A percentile compares a stretch with the other conserved stretches of the same genome.
These are phyloP conservation scores for Gymnogyps californianus DNA, from an alignment of 2,113 vertebrate genomes.

Conservation along the genomic window DNA sequence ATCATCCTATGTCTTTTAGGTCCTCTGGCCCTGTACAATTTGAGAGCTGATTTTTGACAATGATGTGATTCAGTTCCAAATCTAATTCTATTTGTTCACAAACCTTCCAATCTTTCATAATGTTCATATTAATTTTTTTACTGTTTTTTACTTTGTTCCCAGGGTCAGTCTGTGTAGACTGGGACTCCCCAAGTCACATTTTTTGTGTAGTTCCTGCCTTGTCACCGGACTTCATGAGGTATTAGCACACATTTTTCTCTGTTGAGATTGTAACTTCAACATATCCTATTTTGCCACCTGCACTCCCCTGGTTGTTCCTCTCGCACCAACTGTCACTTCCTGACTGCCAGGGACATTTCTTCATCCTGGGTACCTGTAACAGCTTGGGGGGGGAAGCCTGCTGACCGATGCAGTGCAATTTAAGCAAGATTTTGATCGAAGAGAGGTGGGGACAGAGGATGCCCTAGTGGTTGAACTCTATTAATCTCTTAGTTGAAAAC, in stretches of 20 bases:
- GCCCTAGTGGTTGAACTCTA: background rate
- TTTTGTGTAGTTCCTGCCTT: background rate
- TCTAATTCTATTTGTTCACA: background rate
- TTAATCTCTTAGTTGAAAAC: background rate
- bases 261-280: background rate
- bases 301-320: background rate
- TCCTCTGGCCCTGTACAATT: background rate
- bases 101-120: background rate
- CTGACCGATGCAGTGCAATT: background rate
- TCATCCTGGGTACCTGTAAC: background rate
- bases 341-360: background rate
- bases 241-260: background rate
- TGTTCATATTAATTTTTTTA: background rate
- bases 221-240: background rate
- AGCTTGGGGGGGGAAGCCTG: background rate
- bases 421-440: background rate
- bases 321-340: background rate
- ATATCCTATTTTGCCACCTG: background rate
- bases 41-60: background rate
- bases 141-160: background rate
- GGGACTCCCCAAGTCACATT: background rate
- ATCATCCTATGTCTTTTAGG: background rate
- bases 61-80: background rate
- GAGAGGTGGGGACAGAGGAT: background rate
- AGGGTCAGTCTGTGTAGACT: background rate